Base-by-base conservation (phyloP, 2,888 invertebrate genomes). In the Vesta saturnalis region DNA sequence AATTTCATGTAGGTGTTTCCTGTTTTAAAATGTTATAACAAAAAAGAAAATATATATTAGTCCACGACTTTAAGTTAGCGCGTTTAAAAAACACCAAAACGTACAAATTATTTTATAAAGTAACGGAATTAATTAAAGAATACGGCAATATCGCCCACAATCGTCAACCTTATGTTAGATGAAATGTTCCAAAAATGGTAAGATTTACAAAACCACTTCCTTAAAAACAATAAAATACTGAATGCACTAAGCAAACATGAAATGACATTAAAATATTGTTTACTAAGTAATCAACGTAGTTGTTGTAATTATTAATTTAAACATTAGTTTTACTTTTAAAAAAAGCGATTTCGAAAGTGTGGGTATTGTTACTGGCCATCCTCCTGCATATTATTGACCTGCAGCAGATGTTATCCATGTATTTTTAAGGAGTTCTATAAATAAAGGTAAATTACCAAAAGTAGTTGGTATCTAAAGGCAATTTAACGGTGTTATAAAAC, bases 121-220 rank as follows among this genome's bases (percentile, higher is more conserved):
- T 52, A 52, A 52, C 52, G 52, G 52, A 1, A 52, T 52, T 52
- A 49, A 52, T 52, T 52, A 52, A 52, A 52, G 52, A 52, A 52
- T 52, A 52, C 52, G 52, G 21, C 47, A 21, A 19, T 21, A 21
- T 52, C 52, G 52, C 52, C 52, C 52, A 52, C 52, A 52, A 52
- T 52, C 52, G 19, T 52, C 52, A 52, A 21, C 52, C 10, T 3
- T 52, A 52, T 19, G 19, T 19, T 52, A n/a, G 49, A 49, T 49
- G 49, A 49, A 49, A 49, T 18, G 52, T 52, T 52, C 52, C 52
- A 52, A 18, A 52, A 18, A 52, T 52, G 52, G 52, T 52, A 18
- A 21, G 19, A 19, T 52, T 19, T 16, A 52, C 52, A 52, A 12
- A 21, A 52, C 52, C 52, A 21, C 52, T 52, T 52, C 19, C 52